Evolutionary conservation across 2,888 invertebrate genomes (phyloP).

Genomic region (Frankliniella intonsa): DNA sequence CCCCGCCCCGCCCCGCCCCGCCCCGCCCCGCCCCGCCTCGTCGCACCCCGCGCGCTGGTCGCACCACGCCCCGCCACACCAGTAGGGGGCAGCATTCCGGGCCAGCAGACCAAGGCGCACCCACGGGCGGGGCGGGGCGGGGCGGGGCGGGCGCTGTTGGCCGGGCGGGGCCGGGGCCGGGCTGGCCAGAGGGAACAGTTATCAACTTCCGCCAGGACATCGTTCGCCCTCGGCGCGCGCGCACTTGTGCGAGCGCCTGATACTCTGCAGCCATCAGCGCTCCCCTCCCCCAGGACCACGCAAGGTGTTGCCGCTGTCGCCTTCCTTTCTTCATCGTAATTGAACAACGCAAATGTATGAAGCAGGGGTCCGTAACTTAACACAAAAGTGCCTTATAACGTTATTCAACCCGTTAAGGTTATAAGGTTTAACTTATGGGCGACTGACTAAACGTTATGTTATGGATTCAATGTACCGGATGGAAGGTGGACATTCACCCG

Average conservation of each 20-base stretch:
- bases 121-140: constrained; percentile 8
- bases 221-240: not conserved
- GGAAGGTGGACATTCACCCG: too few relatives aligned
- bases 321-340: too few relatives aligned
- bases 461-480: too few relatives aligned
- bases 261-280: not conserved
- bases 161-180: not conserved
- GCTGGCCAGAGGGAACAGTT: constrained; percentile 16
- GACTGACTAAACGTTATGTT: too few relatives aligned
- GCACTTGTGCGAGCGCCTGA: not conserved
- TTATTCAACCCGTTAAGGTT: too few relatives aligned
- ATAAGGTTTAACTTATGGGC: too few relatives aligned
- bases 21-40: not conserved
- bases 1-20: not conserved
- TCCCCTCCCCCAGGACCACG: not conserved
- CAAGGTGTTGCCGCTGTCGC: too few relatives aligned
- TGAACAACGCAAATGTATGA: too few relatives aligned
- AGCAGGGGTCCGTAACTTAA: too few relatives aligned
- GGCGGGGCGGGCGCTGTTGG: not conserved
- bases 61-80: not conserved
- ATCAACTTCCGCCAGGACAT: constrained; percentile 1
- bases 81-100: constrained; percentile 16
- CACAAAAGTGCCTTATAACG: too few relatives aligned
- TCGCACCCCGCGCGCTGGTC: too few relatives aligned
- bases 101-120: constrained; percentile 2